Percentiles rank a stretch among this genome's conserved stretches.
These are phyloP conservation scores for Phthorimaea operculella DNA, from an alignment of 1,140 invertebrate genomes.

Conservation along the genomic window DNA sequence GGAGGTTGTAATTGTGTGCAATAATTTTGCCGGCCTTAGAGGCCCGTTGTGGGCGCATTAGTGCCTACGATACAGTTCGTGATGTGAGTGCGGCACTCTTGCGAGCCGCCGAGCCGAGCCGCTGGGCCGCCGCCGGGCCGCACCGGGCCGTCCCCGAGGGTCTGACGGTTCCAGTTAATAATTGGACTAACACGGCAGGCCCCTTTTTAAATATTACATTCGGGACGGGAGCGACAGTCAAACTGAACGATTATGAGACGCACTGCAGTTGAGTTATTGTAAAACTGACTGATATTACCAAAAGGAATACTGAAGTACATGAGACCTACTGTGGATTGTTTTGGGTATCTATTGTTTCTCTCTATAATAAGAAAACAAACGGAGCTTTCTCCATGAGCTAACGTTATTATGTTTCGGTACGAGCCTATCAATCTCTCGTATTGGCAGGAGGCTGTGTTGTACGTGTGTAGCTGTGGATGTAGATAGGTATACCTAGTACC, in stretches of 20 bases:
- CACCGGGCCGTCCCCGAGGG: background rate
- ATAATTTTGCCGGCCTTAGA: background rate
- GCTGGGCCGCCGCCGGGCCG: background rate
- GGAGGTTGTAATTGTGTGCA: background rate
- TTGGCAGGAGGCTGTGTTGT: too few species aligned
- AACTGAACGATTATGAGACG: background rate
- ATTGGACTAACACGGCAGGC: background rate
- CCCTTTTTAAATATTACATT: slow-evolving; percentile 3
- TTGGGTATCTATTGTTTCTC: too few species aligned
- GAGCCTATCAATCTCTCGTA: too few species aligned
- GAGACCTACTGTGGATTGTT: too few species aligned
- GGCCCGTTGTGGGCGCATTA: too few species aligned
- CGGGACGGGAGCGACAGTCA: background rate
- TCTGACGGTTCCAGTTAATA: slow-evolving; percentile 1
- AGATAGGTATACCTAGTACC: too few species aligned
- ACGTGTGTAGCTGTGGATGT: too few species aligned
- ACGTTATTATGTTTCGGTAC: too few species aligned
- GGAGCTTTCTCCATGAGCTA: too few species aligned
- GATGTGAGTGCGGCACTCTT: background rate
- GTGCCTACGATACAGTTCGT: background rate
- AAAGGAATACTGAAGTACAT: too few species aligned
- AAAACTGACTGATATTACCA: too few species aligned
- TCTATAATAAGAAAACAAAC: too few species aligned
- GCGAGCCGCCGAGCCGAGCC: background rate
- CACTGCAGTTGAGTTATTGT: background rate